These are phyloP conservation scores for Peromyscus polionotus DNA, from an alignment of 2,113 vertebrate genomes.

Conservation along the genomic window DNA sequence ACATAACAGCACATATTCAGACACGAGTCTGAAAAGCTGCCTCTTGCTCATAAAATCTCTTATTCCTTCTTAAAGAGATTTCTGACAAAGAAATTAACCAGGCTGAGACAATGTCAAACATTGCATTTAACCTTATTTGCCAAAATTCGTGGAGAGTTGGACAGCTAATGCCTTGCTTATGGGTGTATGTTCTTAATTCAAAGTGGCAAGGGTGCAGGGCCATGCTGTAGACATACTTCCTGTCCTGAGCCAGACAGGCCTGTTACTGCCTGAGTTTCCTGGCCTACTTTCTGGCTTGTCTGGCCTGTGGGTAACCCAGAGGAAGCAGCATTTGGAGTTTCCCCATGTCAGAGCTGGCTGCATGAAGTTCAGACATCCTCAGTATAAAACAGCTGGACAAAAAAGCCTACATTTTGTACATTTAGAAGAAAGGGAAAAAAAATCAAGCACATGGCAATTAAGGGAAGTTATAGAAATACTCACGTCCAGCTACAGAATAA, in stretches of 20 bases:
- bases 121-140: background rate
- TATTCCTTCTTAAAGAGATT: background rate
- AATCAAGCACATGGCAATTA: background rate
- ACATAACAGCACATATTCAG: background rate
- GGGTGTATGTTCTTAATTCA: background rate
- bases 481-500: background rate
- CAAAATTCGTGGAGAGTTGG: background rate
- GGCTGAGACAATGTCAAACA: background rate
- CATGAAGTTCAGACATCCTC: background rate
- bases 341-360: background rate
- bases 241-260: background rate
- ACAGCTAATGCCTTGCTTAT: background rate
- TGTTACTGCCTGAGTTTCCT: background rate
- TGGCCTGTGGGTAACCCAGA: background rate
- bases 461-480: background rate
- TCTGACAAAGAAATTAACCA: constrained; percentile 44
- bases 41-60: background rate
- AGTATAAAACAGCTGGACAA: background rate
- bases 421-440: background rate
- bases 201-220: background rate
- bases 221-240: background rate
- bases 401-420: background rate
- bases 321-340: background rate
- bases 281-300: constrained; percentile 7
- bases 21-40: background rate